phyloP scores from a whole-genome alignment of 1,140 invertebrate genomes.

The Platyscapa corneri region DNA sequence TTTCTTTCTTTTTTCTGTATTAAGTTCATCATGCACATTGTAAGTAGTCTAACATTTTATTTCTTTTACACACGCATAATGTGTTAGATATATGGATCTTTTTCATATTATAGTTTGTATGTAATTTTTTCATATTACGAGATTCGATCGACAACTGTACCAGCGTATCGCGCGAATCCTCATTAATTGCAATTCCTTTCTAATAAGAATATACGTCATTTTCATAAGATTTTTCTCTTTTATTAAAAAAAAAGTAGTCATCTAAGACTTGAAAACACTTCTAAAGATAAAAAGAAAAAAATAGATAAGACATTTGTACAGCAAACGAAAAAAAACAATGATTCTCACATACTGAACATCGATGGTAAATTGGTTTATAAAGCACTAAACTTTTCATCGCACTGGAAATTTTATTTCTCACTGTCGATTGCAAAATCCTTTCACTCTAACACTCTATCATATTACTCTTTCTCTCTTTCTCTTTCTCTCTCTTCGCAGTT shows the following conservation, averaged over 20 bases:
- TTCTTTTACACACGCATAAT: not conserved
- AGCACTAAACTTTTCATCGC: conserved; percentile 45
- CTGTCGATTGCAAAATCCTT: conserved; percentile 30
- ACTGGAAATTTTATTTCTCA: conserved; percentile 51
- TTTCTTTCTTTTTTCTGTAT: not conserved
- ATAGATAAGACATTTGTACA: conserved; percentile 48
- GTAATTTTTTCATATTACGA: not conserved
- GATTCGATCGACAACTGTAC: not conserved
- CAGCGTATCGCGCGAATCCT: not conserved
- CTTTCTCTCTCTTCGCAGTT: not conserved
- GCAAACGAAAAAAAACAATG: conserved; percentile 44
- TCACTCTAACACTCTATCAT: conserved; percentile 21
- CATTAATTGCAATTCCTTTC: not conserved
- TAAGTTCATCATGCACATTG: conserved; percentile 18
- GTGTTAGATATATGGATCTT: too few species aligned
- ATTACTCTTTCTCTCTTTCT: conserved; percentile 19
- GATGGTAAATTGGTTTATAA: conserved; percentile 46
- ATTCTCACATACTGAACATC: conserved; percentile 40
- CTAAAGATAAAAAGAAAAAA: conserved; percentile 30
- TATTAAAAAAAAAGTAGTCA: conserved; percentile 38
- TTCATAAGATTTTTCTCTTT: not conserved
- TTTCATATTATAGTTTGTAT: not conserved
- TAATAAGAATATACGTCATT: conserved; percentile 29
- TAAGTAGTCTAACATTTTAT: not conserved
- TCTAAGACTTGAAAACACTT: conserved; percentile 21